A percentile compares a stretch with the other conserved stretches of the same genome.
Evolutionary conservation across 2,888 invertebrate species (phyloP).

Genomic region (Pterostichus niger): DNA sequence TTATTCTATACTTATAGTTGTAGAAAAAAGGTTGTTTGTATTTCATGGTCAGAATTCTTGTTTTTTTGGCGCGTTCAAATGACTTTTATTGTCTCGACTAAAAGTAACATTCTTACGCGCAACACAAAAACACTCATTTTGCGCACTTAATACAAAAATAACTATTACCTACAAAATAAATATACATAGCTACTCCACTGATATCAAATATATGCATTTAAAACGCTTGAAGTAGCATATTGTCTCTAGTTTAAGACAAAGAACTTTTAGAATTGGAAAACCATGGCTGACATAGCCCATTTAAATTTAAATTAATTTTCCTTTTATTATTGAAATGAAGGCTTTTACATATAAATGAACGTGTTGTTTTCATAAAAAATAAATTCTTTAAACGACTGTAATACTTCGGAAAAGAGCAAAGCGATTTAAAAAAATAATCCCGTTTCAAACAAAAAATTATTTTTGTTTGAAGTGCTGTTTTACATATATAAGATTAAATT

Average conservation of each 20-base stretch:
- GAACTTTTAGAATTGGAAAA: conserved; percentile 39
- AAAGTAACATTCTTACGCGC: no score
- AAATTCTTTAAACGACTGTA: conserved; percentile 44
- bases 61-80: no score
- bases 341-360: conserved; percentile 46
- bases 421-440: background rate
- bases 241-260: background rate
- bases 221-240: background rate
- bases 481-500: background rate
- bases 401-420: conserved; percentile 30
- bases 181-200: no score
- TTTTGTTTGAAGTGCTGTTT: conserved; percentile 10
- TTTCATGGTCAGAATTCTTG: no score
- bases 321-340: conserved; percentile 51
- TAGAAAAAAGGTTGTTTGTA: no score
- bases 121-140: no score
- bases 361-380: conserved; percentile 43
- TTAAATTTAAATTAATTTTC: conserved; percentile 54
- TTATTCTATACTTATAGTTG: no score
- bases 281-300: conserved; percentile 30
- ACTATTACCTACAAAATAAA: no score
- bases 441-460: background rate
- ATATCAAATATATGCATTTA: no score
- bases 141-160: no score
- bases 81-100: no score